Conservation (phyloP, 2,888 invertebrate species). For the Andrena chrysosceles region DNA sequence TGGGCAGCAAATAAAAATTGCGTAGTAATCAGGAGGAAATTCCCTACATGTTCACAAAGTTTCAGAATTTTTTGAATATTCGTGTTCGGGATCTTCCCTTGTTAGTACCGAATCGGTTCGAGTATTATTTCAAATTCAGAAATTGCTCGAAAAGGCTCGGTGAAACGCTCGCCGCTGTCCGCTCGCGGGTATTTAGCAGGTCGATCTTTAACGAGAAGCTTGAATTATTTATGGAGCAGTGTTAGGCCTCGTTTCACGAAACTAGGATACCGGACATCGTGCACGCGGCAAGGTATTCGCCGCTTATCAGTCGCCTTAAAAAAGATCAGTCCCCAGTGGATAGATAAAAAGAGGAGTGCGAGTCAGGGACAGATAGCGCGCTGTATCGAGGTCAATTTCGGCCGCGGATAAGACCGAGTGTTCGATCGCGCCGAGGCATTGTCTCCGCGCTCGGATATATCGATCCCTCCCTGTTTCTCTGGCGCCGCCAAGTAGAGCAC, state of each 20-base stretch:
- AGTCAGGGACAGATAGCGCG: neutral
- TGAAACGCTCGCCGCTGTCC: neutral
- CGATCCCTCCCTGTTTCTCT: neutral
- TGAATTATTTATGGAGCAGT: slow-evolving; percentile 30
- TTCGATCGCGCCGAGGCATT: slow-evolving; percentile 1
- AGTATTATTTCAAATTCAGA: no score
- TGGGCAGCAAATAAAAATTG: no score
- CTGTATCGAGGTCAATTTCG: slow-evolving; percentile 41
- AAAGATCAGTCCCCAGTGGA: slow-evolving; percentile 1
- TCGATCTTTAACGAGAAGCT: neutral
- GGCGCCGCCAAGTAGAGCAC: neutral
- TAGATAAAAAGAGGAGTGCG: slow-evolving; percentile 21
- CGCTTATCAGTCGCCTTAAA: slow-evolving; percentile 30
- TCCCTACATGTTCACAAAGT: no score
- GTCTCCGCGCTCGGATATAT: slow-evolving; percentile 1
- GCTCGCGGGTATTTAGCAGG: slow-evolving; percentile 1
- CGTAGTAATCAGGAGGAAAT: no score
- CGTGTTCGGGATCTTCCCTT: no score
- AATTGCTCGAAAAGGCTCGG: neutral
- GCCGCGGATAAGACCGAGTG: slow-evolving; percentile 6
- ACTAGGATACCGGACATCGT: slow-evolving; percentile 15
- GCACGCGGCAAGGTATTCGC: neutral
- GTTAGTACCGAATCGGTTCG: no score
- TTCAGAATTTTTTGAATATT: no score
- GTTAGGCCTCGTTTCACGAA: neutral